These are phyloP conservation scores for Bagarius yarrelli DNA, from an alignment of 2,113 vertebrate genomes.

Conservation along the genomic window DNA sequence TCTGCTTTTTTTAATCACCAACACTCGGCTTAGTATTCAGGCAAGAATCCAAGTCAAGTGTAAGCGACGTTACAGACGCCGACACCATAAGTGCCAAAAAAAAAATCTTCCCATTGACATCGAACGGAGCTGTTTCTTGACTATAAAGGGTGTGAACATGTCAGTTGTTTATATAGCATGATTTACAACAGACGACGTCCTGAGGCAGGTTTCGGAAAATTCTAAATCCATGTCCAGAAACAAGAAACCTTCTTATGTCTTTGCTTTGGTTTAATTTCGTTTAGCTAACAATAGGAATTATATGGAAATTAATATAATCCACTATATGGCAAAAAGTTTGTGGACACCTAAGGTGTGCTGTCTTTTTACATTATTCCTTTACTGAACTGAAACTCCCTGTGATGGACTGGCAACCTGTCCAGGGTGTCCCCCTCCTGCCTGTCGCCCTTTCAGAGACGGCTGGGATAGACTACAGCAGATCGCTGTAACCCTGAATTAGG, in stretches of 20 bases:
- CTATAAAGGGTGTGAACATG: background rate
- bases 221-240: background rate
- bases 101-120: background rate
- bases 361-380: too few species aligned
- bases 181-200: background rate
- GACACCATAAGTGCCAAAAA: background rate
- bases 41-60: background rate
- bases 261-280: background rate
- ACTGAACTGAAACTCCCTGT: too few species aligned
- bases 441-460: too few species aligned
- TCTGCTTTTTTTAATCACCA: too few species aligned
- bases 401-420: too few species aligned
- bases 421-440: too few species aligned
- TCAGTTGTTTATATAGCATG: background rate
- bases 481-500: too few species aligned
- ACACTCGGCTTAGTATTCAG: too few species aligned
- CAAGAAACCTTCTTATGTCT: too few species aligned
- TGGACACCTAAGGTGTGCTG: too few species aligned
- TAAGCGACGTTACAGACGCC: background rate
- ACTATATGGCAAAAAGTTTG: too few species aligned
- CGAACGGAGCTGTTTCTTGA: background rate
- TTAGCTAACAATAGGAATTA: background rate
- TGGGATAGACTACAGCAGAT: too few species aligned
- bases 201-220: background rate
- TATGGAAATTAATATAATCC: background rate